These are phyloP conservation scores for Entomobrya proxima DNA, from an alignment of 2,888 invertebrate genomes.

Conservation along the genomic window DNA sequence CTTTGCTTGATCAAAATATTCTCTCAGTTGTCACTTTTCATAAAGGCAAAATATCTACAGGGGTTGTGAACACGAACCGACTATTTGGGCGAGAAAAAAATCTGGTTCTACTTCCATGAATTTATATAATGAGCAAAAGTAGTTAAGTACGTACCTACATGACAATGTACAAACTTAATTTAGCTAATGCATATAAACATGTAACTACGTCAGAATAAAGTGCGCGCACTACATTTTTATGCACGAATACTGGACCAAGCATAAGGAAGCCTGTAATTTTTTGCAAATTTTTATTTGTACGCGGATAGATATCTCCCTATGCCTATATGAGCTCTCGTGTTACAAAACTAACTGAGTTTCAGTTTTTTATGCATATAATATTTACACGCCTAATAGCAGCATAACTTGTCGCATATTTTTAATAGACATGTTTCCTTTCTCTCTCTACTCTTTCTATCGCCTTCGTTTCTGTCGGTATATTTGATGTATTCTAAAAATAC, in stretches of 20 bases:
- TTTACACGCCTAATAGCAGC: neutral
- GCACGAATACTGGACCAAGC: neutral
- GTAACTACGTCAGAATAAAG: neutral
- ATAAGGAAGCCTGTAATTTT: neutral
- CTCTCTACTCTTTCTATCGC: neutral
- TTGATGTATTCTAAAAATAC: constrained; percentile 45
- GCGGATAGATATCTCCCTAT: neutral
- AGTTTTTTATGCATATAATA: neutral
- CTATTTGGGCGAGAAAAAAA: neutral
- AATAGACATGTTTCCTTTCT: neutral
- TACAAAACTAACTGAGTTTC: neutral
- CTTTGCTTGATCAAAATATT: constrained; percentile 3
- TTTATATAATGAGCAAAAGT: neutral
- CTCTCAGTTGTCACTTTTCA: constrained; percentile 8
- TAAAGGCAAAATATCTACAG: neutral
- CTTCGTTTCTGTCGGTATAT: constrained; percentile 45
- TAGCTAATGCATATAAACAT: too few species aligned
- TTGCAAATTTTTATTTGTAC: neutral
- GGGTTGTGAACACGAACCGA: neutral
- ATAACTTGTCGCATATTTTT: constrained; percentile 11
- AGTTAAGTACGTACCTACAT: neutral
- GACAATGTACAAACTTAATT: neutral
- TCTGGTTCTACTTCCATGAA: constrained; percentile 28
- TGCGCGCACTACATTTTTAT: neutral
- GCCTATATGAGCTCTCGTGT: neutral